Base-by-base conservation (phyloP, 2,797 vertebrate genomes). In the Acipenser oxyrinchus region DNA sequence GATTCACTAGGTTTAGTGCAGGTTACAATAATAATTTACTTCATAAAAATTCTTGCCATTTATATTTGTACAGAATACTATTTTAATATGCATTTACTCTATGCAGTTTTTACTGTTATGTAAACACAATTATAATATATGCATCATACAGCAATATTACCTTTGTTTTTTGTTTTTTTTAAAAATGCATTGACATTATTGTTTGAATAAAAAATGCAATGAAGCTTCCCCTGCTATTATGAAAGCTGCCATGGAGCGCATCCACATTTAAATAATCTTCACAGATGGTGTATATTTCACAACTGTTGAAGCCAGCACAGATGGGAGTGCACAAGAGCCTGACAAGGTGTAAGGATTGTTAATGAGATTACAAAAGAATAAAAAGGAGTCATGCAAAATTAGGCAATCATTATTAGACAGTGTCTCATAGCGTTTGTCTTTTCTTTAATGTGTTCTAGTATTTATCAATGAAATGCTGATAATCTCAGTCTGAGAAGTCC, bases 241-340 rank as follows among this genome's bases (percentile, higher is more conserved):
- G 60, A 62, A 62, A 37, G 13, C 86, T 85, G 87, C 80, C 71
- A 79, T 88, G 88, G 86, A 84, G 68, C 70, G 61, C 51, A 80
- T 89, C 89, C 89, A 37, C 23, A 37, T 37, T 37, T 37, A 37
- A 37, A 37, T 37, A 88, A 89, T 83, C 83, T 87, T 80, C 89
- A 84, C 89, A 89, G 88, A 91, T 91, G 89, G 89, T 84, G 87
- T 37, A 87, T 86, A 87, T 86, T 91, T 88, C 88, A 87, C 74
- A 80, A 89, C 84, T 82, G 79, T 69, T 79, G 76, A 71, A 78
- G 75, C 76, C 73, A 82, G 83, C 81, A 85, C 88, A 91, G 87
- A 91, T 89, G 88, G 88, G 86, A 81, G 74, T 81, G 89, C 76
- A 86, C 81, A 80, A 89, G 86, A 78, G 81, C 82, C 71, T 89